Evolutionary conservation across 1,140 invertebrate species (phyloP).

Genomic region (Mactra quadrangularis): DNA sequence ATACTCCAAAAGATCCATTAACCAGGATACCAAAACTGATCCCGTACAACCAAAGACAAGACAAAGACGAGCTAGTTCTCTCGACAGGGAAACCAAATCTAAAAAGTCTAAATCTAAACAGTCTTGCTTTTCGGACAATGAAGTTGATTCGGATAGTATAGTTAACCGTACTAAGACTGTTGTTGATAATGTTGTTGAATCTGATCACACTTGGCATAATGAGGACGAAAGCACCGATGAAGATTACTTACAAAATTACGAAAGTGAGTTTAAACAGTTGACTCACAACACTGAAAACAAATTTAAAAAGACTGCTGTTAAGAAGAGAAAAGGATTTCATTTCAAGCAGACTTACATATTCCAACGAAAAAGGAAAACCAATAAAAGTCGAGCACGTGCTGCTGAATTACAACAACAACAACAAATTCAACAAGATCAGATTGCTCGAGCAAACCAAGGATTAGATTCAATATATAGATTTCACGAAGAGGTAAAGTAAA

Average conservation of each 20-base stretch:
- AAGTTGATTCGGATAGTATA: conserved; percentile 11
- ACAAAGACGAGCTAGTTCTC: conserved; percentile 46
- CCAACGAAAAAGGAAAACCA: conserved; percentile 43
- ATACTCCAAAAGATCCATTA: not conserved
- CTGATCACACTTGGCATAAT: conserved; percentile 20
- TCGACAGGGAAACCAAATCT: conserved; percentile 43
- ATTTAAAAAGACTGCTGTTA: conserved; percentile 23
- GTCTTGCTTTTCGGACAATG: conserved; percentile 46
- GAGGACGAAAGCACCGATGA: conserved; percentile 55
- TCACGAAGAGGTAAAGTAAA: conserved; percentile 55
- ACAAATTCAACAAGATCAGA: not conserved
- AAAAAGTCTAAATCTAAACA: conserved; percentile 25
- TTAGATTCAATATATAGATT: conserved; percentile 52
- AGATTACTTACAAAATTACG: conserved; percentile 56
- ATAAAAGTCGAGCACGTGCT: conserved; percentile 20
- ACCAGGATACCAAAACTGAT: not conserved
- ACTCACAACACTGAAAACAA: not conserved
- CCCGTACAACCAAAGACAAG: not conserved
- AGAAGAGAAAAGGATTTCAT: conserved; percentile 55
- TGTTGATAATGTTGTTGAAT: conserved; percentile 1
- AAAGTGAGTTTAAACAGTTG: conserved; percentile 43
- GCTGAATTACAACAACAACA: not conserved
- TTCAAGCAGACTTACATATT: conserved; percentile 62
- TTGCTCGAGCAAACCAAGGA: not conserved
- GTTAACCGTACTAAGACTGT: not conserved